phyloP scores from a whole-genome alignment of 2,113 vertebrate species.

The Origma solitaria region DNA sequence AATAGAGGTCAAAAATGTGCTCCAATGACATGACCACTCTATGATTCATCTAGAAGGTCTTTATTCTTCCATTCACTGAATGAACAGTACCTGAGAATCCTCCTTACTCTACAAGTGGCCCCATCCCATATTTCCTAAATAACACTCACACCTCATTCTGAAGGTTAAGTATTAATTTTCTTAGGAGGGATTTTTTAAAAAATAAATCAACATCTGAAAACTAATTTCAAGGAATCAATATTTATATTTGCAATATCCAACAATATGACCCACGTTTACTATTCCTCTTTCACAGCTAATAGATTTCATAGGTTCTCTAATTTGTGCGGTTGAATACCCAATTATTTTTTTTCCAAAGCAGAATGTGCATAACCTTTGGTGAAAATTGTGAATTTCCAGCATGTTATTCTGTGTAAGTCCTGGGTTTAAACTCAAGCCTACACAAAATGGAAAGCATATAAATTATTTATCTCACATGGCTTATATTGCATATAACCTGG shows the following conservation, averaged over 20 bases:
- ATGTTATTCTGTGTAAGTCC: not conserved
- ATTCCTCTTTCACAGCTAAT: not conserved
- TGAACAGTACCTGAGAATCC: not conserved
- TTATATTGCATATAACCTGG: not conserved
- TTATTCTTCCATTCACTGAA: not conserved
- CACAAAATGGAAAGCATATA: not conserved
- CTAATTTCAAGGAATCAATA: not conserved
- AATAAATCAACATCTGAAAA: not conserved
- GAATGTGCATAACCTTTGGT: not conserved
- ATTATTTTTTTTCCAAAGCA: not conserved
- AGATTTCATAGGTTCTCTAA: not conserved
- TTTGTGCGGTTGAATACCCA: not conserved
- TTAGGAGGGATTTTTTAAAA: not conserved
- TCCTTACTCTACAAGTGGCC: not conserved
- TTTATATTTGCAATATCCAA: not conserved
- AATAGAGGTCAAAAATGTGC: not conserved
- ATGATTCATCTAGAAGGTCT: not conserved
- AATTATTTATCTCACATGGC: not conserved
- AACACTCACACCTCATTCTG: not conserved
- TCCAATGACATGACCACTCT: not conserved
- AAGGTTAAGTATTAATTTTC: not conserved
- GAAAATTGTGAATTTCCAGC: not conserved
- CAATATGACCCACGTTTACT: not conserved
- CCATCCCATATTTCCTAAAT: not conserved
- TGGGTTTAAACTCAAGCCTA: not conserved